Evolutionary conservation across 2,797 vertebrate genomes (phyloP).

Genomic region (Sandelia bainsii): DNA sequence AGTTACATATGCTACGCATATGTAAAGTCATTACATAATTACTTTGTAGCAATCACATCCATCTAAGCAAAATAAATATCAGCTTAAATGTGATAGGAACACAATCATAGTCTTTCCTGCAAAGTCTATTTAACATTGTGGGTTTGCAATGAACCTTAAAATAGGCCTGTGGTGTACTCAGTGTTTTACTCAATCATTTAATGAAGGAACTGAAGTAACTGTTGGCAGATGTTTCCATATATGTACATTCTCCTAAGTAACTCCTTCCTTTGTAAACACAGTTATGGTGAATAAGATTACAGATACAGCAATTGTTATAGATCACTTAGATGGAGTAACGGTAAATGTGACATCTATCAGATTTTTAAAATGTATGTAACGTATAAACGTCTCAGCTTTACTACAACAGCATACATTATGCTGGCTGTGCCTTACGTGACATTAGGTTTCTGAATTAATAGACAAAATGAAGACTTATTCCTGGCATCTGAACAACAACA

Average conservation of each 20-base stretch:
- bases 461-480: slow-evolving; percentile 36
- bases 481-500: slow-evolving; percentile 21
- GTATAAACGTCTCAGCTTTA: background rate
- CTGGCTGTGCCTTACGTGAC: slow-evolving; percentile 11
- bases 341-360: background rate
- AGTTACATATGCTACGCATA: slow-evolving; percentile 60
- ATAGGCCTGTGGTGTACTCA: slow-evolving; percentile 43
- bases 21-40: slow-evolving; percentile 61
- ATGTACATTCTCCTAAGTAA: slow-evolving; percentile 10
- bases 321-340: background rate
- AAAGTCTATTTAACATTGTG: slow-evolving; percentile 48
- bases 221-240: slow-evolving; percentile 67
- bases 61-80: slow-evolving; percentile 46
- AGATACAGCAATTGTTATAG: background rate
- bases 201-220: slow-evolving; percentile 52
- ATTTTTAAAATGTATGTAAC: background rate
- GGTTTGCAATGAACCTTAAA: slow-evolving; percentile 63
- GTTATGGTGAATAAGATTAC: background rate
- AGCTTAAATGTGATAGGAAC: slow-evolving; percentile 21
- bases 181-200: slow-evolving; percentile 47
- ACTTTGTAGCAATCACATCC: slow-evolving; percentile 49
- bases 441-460: slow-evolving; percentile 32
- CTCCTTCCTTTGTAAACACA: background rate
- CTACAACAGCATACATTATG: background rate
- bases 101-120: slow-evolving; percentile 23